Percentiles rank a stretch among this genome's conserved stretches.
Conservation (phyloP, 2,797 vertebrate species). For the Helicolenus hilgendorfi region DNA sequence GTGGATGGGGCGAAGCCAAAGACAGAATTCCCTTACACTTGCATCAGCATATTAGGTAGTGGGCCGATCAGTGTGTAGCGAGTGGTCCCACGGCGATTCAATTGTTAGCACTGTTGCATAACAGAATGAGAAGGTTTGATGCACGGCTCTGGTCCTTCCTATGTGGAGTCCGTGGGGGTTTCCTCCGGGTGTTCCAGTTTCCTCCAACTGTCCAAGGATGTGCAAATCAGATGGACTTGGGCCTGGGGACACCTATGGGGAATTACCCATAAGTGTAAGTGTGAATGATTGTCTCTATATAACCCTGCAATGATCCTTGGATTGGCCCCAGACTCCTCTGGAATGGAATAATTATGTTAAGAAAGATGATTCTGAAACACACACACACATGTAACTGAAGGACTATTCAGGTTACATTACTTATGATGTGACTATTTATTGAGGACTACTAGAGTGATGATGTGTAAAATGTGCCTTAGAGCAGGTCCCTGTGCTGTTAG, state of each 20-base stretch:
- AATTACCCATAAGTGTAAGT: constrained; percentile 27
- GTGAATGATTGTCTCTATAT: constrained; percentile 47
- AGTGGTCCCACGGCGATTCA: constrained; percentile 16
- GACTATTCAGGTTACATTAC: constrained; percentile 14
- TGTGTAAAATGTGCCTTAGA: constrained; percentile 23
- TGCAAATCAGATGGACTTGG: constrained; percentile 35
- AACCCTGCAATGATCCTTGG: neutral
- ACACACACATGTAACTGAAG: neutral
- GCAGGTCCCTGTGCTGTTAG: constrained; percentile 34
- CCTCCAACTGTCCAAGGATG: constrained; percentile 36
- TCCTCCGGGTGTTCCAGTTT: constrained; percentile 48
- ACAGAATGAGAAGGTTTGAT: constrained; percentile 30
- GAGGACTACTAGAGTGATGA: neutral
- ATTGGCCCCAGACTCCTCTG: neutral
- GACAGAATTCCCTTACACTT: constrained; percentile 16
- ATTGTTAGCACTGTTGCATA: constrained; percentile 25
- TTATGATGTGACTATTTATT: neutral
- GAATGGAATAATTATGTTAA: neutral
- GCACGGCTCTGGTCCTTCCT: neutral
- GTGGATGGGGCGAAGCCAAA: constrained; percentile 11
- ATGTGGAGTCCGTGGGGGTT: neutral
- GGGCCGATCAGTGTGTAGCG: constrained; percentile 1
- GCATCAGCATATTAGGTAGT: constrained; percentile 19
- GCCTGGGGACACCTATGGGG: neutral
- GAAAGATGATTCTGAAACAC: constrained; percentile 11